Conservation (phyloP, 2,888 invertebrate species). For the Sussaba pulchella region DNA sequence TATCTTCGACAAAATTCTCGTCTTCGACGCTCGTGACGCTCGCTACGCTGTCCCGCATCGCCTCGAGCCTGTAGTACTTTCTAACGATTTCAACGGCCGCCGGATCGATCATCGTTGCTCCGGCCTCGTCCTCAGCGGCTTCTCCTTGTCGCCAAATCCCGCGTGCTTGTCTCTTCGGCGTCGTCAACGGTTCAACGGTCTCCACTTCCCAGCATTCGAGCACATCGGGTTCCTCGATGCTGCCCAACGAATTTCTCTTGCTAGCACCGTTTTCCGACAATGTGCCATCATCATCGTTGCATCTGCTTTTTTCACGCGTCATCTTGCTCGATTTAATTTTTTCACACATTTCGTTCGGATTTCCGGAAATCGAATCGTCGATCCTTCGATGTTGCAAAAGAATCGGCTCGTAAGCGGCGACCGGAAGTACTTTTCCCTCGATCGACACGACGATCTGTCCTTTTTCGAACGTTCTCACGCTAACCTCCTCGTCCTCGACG, state of each 20-base stretch:
- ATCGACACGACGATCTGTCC: conserved; percentile 81
- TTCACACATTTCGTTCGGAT: conserved; percentile 38
- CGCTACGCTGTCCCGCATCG: conserved; percentile 73
- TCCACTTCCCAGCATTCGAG: conserved; percentile 85
- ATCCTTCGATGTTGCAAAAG: conserved; percentile 34
- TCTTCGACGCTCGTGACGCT: conserved; percentile 70
- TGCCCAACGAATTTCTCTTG: conserved; percentile 75
- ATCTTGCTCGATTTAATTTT: conserved; percentile 36
- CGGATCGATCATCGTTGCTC: conserved; percentile 66
- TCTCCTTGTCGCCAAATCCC: conserved; percentile 72
- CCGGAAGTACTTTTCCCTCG: conserved; percentile 79
- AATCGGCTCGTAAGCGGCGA: conserved; percentile 72
- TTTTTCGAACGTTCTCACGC: conserved; percentile 80
- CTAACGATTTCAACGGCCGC: conserved; percentile 77
- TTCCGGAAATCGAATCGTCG: neutral
- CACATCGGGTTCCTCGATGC: conserved; percentile 84
- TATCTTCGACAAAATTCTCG: conserved; percentile 49
- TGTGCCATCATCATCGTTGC: conserved; percentile 64
- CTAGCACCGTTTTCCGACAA: conserved; percentile 50
- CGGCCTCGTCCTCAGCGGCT: conserved; percentile 71
- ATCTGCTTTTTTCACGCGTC: conserved; percentile 54
- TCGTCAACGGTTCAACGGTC: conserved; percentile 78
- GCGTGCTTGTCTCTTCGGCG: conserved; percentile 71
- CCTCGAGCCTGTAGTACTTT: conserved; percentile 78
- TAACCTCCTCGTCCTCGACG: conserved; percentile 70